Evolutionary conservation across 2,113 vertebrate genomes (phyloP).

Genomic region (Clinocottus analis): DNA sequence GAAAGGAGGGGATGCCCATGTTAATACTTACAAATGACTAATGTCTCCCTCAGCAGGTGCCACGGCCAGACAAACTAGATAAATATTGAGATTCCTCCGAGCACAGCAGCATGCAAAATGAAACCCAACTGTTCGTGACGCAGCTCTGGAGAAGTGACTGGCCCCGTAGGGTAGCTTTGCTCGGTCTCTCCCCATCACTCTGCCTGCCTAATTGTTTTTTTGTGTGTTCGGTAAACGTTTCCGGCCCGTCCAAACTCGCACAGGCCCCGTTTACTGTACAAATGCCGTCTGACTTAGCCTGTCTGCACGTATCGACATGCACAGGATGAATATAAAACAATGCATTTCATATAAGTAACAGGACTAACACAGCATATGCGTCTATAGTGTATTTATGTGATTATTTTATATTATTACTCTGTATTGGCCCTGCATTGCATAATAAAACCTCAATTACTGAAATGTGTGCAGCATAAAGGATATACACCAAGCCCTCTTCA

Average conservation of each 20-base stretch:
- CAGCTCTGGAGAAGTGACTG: slow-evolving; percentile 62
- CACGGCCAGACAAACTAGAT: slow-evolving; percentile 82
- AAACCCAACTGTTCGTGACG: slow-evolving; percentile 79
- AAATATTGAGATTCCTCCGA: slow-evolving; percentile 82
- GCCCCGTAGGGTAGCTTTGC: slow-evolving; percentile 55
- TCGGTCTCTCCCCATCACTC: slow-evolving; percentile 53
- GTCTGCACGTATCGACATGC: slow-evolving; percentile 3
- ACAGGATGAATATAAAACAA: neutral
- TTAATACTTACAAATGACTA: slow-evolving; percentile 86
- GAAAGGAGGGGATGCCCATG: slow-evolving; percentile 76
- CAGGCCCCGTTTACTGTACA: slow-evolving; percentile 17
- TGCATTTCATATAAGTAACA: neutral
- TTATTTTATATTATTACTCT: neutral
- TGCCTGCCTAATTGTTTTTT: slow-evolving; percentile 67
- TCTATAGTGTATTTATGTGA: slow-evolving; percentile 4
- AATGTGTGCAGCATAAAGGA: neutral
- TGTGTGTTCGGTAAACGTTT: slow-evolving; percentile 57
- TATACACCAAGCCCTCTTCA: neutral
- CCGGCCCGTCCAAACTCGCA: slow-evolving; percentile 16
- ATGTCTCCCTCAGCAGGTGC: slow-evolving; percentile 85
- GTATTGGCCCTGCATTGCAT: neutral
- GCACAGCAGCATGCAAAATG: slow-evolving; percentile 77
- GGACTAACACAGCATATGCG: neutral
- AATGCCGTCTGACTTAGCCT: slow-evolving; percentile 9
- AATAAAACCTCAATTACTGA: neutral